Conservation (phyloP, 2,797 vertebrate genomes). For the Rhincodon typus region DNA sequence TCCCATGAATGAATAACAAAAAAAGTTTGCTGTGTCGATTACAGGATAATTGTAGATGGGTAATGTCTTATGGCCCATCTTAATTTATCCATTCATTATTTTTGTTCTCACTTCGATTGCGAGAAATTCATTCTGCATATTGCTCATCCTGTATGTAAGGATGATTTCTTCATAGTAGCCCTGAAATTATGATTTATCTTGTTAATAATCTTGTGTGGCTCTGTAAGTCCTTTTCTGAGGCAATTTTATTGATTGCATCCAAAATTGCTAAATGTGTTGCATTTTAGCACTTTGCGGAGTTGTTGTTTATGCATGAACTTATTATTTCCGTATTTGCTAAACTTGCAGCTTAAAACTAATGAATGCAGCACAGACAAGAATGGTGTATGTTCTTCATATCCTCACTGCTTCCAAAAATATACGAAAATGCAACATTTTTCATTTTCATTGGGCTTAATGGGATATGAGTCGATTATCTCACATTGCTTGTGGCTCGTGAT, state of each 20-base stretch:
- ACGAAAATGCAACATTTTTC: neutral
- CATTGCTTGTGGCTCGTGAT: neutral
- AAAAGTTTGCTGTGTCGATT: neutral
- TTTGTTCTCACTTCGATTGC: neutral
- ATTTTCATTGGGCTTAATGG: neutral
- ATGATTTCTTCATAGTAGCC: neutral
- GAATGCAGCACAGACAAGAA: neutral
- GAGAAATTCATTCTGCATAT: neutral
- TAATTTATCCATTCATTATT: neutral
- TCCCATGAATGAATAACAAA: no score
- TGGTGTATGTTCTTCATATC: neutral
- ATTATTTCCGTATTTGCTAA: neutral
- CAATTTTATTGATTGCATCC: neutral
- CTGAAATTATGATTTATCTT: neutral
- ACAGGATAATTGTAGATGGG: neutral
- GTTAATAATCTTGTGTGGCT: neutral
- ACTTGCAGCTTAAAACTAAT: neutral
- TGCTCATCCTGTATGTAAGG: neutral
- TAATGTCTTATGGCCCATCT: neutral
- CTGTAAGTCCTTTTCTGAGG: neutral
- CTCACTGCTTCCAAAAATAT: neutral
- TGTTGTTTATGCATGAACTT: neutral
- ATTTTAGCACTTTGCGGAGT: neutral
- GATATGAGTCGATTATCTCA: neutral
- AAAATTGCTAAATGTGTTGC: neutral